These are phyloP conservation scores for Tortrix viridana DNA, from an alignment of 2,888 invertebrate species.

Conservation along the genomic window DNA sequence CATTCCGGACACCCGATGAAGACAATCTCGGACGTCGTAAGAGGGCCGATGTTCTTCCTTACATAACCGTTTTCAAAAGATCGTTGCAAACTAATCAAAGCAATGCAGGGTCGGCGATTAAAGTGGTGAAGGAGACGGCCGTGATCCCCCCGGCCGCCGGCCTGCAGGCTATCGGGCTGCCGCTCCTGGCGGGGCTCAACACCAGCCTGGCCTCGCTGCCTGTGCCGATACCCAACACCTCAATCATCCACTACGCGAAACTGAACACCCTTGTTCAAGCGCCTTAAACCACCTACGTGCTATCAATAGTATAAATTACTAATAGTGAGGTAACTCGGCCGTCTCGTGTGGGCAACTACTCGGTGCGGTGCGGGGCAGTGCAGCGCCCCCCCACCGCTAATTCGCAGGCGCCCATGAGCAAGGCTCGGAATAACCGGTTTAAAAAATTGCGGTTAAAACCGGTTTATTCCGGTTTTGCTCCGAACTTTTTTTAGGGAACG, in stretches of 20 bases:
- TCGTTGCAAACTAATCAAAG: slow-evolving; percentile 46
- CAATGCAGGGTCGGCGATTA: slow-evolving; percentile 46
- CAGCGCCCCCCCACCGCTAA: too few relatives aligned
- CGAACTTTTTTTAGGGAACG: too few relatives aligned
- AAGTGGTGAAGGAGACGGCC: slow-evolving; percentile 59
- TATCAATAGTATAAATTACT: not conserved
- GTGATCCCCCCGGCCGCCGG: slow-evolving; percentile 61
- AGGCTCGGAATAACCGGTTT: too few relatives aligned
- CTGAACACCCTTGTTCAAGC: slow-evolving; percentile 60
- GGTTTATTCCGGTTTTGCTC: too few relatives aligned
- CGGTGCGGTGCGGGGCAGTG: too few relatives aligned
- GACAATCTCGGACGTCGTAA: not conserved
- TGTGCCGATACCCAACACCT: slow-evolving; percentile 74
- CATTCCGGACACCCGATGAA: not conserved
- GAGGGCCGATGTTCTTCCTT: not conserved
- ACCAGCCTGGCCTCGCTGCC: slow-evolving; percentile 68
- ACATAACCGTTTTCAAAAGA: slow-evolving; percentile 31
- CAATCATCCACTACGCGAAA: slow-evolving; percentile 70
- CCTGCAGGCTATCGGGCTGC: slow-evolving; percentile 64
- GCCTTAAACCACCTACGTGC: slow-evolving; percentile 10
- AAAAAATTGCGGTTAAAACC: too few relatives aligned
- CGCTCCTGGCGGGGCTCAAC: slow-evolving; percentile 64
- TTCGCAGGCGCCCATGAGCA: too few relatives aligned
- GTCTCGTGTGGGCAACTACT: too few relatives aligned
- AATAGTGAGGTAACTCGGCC: too few relatives aligned